Base-by-base conservation (phyloP, 2,888 invertebrate species). In the Bedellia somnulentella region DNA sequence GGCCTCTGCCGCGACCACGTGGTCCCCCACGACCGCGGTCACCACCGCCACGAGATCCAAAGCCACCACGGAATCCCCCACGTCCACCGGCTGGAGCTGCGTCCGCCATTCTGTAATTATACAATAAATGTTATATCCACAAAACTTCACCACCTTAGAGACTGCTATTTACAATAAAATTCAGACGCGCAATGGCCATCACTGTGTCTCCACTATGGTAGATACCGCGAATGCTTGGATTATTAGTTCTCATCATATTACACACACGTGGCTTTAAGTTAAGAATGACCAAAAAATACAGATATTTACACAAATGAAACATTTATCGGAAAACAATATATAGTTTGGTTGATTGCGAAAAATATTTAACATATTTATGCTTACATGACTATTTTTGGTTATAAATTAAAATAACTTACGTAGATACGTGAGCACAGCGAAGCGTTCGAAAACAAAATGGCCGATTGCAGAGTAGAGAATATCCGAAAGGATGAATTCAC, bases 71-170 rank as follows among this genome's bases (percentile, higher is more conserved):
- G 66, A 90, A 90, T 66, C 91, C 91, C 79, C 93, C 90, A 79
- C 93, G 88, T 73, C 82, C 86, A 80, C 85, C 85, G 92, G 93
- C 94, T 87, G 94, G 92, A 89, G 93, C 93, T 82, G 92, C 87
- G 89, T 95, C 95, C 91, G 95, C 95, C 95, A 95, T 95, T 81
- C 87, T 88, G 47, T 58, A 59, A 41, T 8, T 5, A 10, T n/a
- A 15, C 26, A 25, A n/a, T n/a, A n/a, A n/a, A n/a, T n/a, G n/a
- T n/a, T n/a, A n/a, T n/a, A n/a, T n/a, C n/a, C n/a, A n/a, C n/a
- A n/a, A n/a, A n/a, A n/a, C n/a, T n/a, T n/a, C n/a, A n/a, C n/a
- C n/a, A n/a, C n/a, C n/a, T n/a, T n/a, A n/a, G n/a, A n/a, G n/a
- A n/a, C n/a, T n/a, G n/a, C n/a, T 18, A 9, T 18, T 18, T 18